Evolutionary conservation across 2,113 vertebrate genomes (phyloP).

Genomic region (Pseudopodoces humilis): DNA sequence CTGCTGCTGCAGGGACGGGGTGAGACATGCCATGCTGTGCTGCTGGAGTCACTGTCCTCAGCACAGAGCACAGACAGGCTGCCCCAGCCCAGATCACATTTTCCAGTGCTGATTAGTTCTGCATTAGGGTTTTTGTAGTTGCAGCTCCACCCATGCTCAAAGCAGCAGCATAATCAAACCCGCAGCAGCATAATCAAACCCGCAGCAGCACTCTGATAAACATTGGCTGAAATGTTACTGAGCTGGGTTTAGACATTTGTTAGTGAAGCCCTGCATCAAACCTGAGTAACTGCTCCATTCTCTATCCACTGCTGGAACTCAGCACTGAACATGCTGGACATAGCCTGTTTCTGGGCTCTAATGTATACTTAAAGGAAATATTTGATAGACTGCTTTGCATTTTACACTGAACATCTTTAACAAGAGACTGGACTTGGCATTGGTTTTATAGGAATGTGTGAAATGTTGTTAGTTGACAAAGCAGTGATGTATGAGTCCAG

Average conservation of each 20-base stretch:
- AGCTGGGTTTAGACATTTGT: not conserved
- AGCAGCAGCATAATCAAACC: not conserved
- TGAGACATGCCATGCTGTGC: accelerated
- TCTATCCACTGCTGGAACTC: not conserved
- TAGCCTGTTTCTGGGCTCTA: not conserved
- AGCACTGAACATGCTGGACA: not conserved
- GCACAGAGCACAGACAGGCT: not conserved
- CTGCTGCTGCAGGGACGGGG: not conserved
- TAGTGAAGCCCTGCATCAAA: not conserved
- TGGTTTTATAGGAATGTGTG: not conserved
- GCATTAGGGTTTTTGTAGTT: not conserved
- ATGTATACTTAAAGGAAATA: not conserved
- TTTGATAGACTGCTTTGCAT: not conserved
- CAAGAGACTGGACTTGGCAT: not conserved
- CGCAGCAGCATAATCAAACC: not conserved
- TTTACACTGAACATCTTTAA: not conserved
- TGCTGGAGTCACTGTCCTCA: not conserved
- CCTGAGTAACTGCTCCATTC: not conserved
- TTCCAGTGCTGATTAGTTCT: not conserved
- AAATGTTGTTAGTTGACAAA: not conserved
- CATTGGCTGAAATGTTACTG: not conserved
- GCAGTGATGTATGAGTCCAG: not conserved
- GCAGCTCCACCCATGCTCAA: not conserved
- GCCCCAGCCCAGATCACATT: not conserved
- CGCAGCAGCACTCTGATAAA: not conserved